A percentile compares a stretch with the other conserved stretches of the same genome.
These are phyloP conservation scores for Acleris laterana DNA, from an alignment of 2,888 invertebrate genomes.

Conservation along the genomic window DNA sequence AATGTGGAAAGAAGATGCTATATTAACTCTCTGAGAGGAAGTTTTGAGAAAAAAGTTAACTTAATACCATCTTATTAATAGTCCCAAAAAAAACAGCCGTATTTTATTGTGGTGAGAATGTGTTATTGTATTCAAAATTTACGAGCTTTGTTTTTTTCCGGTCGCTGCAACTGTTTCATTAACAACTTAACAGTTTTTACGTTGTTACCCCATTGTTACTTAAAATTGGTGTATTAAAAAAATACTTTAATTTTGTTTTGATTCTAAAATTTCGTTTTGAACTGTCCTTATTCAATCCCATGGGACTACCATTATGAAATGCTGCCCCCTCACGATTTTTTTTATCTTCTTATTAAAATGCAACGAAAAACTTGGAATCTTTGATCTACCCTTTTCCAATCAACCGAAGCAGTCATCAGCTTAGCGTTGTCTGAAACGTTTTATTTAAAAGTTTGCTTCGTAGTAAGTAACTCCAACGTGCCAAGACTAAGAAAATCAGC, in stretches of 20 bases:
- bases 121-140: slow-evolving; percentile 42
- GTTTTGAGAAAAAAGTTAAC: slow-evolving; percentile 34
- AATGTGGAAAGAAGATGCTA: slow-evolving; percentile 20
- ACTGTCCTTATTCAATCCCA: background rate
- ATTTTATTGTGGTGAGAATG: slow-evolving; percentile 43
- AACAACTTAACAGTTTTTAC: slow-evolving; percentile 31
- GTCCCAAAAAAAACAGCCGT: slow-evolving; percentile 36
- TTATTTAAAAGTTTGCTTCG: slow-evolving; percentile 14
- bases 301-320: slow-evolving; percentile 13
- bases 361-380: slow-evolving; percentile 40
- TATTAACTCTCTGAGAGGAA: slow-evolving; percentile 19
- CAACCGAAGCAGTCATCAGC: slow-evolving; percentile 34
- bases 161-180: slow-evolving; percentile 25
- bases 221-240: background rate
- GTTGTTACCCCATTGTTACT: slow-evolving; percentile 17
- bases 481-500: slow-evolving; percentile 16
- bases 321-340: slow-evolving; percentile 29
- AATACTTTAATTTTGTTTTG: background rate
- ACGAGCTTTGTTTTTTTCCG: slow-evolving; percentile 24
- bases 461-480: slow-evolving; percentile 16
- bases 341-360: slow-evolving; percentile 46
- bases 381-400: slow-evolving; percentile 43
- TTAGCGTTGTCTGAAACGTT: background rate
- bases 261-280: slow-evolving; percentile 3
- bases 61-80: slow-evolving; percentile 40